A percentile compares a stretch with the other conserved stretches of the same genome.
phyloP scores from a whole-genome alignment of 2,888 invertebrate species.

The Morpho achilles region DNA sequence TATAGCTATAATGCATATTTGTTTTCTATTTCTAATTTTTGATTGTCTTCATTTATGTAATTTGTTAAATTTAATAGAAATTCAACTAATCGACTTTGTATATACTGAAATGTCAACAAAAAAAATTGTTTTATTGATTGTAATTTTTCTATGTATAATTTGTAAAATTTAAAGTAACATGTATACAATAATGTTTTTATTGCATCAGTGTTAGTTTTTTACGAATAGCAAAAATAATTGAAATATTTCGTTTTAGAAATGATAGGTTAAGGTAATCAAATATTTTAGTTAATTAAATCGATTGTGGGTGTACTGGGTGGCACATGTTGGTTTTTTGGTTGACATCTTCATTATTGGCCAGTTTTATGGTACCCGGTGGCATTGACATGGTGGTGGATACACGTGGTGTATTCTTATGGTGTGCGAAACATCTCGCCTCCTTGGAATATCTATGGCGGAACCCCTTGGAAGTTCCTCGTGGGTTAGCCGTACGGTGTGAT shows the following conservation, averaged over 20 bases:
- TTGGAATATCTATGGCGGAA: conserved; percentile 26
- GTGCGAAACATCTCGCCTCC: conserved; percentile 11
- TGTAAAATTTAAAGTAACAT: too few species aligned
- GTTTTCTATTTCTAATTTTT: too few species aligned
- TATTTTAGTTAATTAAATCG: not conserved
- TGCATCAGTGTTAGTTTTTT: too few species aligned
- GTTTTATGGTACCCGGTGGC: conserved; percentile 28
- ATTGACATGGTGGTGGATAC: conserved; percentile 17
- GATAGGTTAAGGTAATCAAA: not conserved
- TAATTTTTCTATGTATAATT: too few species aligned
- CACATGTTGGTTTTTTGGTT: conserved; percentile 16
- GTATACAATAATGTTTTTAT: too few species aligned
- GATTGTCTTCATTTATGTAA: too few species aligned
- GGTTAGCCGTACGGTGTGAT: conserved; percentile 33
- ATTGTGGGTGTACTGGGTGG: conserved; percentile 6
- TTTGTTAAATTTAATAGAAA: too few species aligned
- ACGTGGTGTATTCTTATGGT: conserved; percentile 24
- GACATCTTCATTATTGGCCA: conserved; percentile 20
- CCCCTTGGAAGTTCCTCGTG: conserved; percentile 31
- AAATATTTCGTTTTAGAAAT: conserved; percentile 23
- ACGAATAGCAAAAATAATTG: not conserved
- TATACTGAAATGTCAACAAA: too few species aligned
- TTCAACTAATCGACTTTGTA: too few species aligned
- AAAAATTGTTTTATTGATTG: too few species aligned
- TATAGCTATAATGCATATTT: too few species aligned